These are phyloP conservation scores for Atherinomorus stipes DNA, from an alignment of 2,113 vertebrate genomes.

Conservation along the genomic window DNA sequence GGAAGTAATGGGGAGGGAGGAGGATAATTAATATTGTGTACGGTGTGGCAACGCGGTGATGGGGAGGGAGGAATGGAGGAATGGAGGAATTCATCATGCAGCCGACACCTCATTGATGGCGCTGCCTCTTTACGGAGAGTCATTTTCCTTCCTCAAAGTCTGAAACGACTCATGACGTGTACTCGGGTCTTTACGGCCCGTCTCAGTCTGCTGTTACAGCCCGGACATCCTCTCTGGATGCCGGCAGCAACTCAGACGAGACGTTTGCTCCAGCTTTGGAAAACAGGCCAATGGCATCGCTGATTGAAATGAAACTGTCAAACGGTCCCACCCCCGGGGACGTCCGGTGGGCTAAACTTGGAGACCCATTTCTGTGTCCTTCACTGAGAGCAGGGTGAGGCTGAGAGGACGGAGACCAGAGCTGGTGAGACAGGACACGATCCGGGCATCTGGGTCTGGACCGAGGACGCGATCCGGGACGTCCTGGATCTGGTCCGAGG, in stretches of 20 bases:
- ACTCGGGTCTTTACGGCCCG: not conserved
- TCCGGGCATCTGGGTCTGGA: too few relatives aligned
- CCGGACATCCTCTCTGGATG: not conserved
- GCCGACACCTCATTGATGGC: slow-evolving; percentile 36
- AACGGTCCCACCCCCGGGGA: slow-evolving; percentile 21
- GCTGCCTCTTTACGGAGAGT: slow-evolving; percentile 39
- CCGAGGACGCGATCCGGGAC: too few relatives aligned
- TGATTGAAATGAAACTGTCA: slow-evolving; percentile 7
- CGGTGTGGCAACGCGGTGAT: slow-evolving; percentile 26
- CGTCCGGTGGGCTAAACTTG: slow-evolving; percentile 41
- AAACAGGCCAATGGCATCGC: not conserved
- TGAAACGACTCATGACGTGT: not conserved
- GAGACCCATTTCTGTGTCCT: slow-evolving; percentile 58
- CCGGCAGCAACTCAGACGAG: too few relatives aligned
- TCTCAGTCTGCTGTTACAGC: slow-evolving; percentile 2
- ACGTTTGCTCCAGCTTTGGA: slow-evolving; percentile 5
- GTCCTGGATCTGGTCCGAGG: too few relatives aligned
- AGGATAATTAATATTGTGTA: slow-evolving; percentile 56
- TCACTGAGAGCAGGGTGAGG: slow-evolving; percentile 29
- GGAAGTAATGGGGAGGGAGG: slow-evolving; percentile 21
- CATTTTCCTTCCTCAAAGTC: slow-evolving; percentile 10
- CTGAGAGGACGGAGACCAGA: not conserved
- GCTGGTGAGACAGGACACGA: too few relatives aligned
- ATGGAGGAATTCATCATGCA: slow-evolving; percentile 56
- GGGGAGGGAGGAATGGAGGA: slow-evolving; percentile 21